Evolutionary conservation across 2,113 vertebrate species (phyloP).

Genomic region (Albula goreensis): DNA sequence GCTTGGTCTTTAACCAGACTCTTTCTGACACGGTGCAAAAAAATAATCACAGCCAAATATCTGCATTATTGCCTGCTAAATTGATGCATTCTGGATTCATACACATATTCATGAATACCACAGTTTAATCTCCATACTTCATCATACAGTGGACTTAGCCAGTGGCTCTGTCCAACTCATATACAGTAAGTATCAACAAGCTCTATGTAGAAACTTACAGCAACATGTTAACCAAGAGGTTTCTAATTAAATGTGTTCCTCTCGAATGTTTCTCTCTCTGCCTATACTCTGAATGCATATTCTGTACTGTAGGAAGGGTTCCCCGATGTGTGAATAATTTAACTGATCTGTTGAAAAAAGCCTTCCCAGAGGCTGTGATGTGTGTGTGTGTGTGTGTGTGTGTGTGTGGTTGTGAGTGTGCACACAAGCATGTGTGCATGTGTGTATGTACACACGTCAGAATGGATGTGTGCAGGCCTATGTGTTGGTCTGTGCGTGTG

Average conservation of each 20-base stretch:
- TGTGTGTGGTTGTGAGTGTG: conserved; percentile 3
- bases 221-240: conserved; percentile 42
- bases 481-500: neutral
- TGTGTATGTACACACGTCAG: neutral
- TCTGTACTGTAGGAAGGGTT: conserved; percentile 32
- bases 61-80: conserved; percentile 74
- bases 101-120: conserved; percentile 43
- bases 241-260: conserved; percentile 48
- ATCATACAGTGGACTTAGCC: conserved; percentile 31
- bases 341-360: conserved; percentile 10
- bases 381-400: neutral
- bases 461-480: neutral
- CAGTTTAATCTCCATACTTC: conserved; percentile 38
- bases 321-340: conserved; percentile 37
- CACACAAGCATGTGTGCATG: neutral
- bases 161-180: conserved; percentile 28
- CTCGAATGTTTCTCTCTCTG: conserved; percentile 43
- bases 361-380: conserved; percentile 26
- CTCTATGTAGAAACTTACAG: conserved; percentile 51
- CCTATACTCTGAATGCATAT: conserved; percentile 50
- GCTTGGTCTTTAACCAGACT: conserved; percentile 33
- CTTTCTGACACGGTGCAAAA: conserved; percentile 42
- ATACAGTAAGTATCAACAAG: conserved; percentile 21
- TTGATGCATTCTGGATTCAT: conserved; percentile 37
- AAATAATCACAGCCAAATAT: conserved; percentile 65